Evolutionary conservation across 2,888 invertebrate genomes (phyloP).

Genomic region (Fragum fragum): DNA sequence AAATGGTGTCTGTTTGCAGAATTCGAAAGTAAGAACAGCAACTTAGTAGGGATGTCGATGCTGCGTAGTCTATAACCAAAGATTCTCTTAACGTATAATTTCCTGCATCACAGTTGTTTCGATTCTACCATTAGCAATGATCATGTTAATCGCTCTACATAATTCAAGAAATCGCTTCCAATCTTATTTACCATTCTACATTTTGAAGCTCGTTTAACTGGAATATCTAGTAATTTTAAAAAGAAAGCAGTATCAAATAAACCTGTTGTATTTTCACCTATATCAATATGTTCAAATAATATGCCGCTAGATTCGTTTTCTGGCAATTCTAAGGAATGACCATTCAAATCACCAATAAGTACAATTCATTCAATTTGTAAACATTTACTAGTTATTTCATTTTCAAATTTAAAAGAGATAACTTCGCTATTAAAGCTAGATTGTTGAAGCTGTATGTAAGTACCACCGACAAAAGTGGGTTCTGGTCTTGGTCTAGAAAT

Average conservation of each 20-base stretch:
- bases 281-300: constrained; percentile 24
- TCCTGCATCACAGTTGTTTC: constrained; percentile 1
- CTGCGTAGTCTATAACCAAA: constrained; percentile 22
- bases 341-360: constrained; percentile 28
- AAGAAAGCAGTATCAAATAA: neutral
- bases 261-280: constrained; percentile 7
- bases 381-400: constrained; percentile 10
- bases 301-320: constrained; percentile 20
- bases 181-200: neutral
- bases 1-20: constrained; percentile 25
- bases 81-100: constrained; percentile 12
- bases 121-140: constrained; percentile 5
- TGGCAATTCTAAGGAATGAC: neutral
- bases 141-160: too few relatives aligned
- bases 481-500: neutral
- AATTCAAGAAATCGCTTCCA: too few relatives aligned
- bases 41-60: neutral
- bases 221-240: neutral
- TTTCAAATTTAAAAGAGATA: constrained; percentile 16
- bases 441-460: constrained; percentile 14
- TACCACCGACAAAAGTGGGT: neutral
- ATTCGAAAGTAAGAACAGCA: neutral
- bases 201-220: neutral
- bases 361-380: neutral
- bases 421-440: constrained; percentile 30